Evolutionary conservation across 1,140 invertebrate species (phyloP).

Genomic region (Rhopalosiphum padi): DNA sequence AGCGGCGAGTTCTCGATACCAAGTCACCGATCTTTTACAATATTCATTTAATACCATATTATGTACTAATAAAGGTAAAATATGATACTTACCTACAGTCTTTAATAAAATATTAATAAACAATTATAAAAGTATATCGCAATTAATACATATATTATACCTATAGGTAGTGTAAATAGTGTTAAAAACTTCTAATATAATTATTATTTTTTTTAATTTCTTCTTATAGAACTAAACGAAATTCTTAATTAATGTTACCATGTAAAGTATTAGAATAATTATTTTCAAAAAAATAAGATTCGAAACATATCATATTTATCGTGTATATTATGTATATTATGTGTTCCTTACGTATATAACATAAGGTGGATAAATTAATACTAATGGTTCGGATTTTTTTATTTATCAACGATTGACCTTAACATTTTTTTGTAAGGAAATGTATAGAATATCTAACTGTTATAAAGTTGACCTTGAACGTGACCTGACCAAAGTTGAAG

Average conservation of each 20-base stretch:
- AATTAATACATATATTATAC: too few relatives aligned
- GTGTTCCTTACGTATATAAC: background rate
- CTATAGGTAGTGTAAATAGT: too few relatives aligned
- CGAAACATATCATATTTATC: background rate
- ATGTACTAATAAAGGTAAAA: background rate
- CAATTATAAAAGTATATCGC: background rate
- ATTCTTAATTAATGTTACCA: background rate
- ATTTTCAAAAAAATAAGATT: background rate
- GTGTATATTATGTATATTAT: background rate
- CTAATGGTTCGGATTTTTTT: background rate
- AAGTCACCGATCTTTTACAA: background rate
- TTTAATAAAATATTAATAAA: background rate
- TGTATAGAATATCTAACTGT: slow-evolving; percentile 18
- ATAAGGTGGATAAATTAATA: background rate
- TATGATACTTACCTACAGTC: background rate
- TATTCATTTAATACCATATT: background rate
- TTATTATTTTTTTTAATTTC: too few relatives aligned
- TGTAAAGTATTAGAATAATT: background rate
- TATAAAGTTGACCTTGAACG: slow-evolving; percentile 51
- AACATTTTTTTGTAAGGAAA: slow-evolving; percentile 27
- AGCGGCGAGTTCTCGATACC: background rate
- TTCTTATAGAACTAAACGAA: background rate
- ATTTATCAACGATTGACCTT: slow-evolving; percentile 23
- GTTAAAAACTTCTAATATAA: too few relatives aligned
- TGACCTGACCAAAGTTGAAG: slow-evolving; percentile 54